A percentile compares a stretch with the other conserved stretches of the same genome.
Evolutionary conservation across 2,113 vertebrate genomes (phyloP).

Genomic region (Halcyon malimbica): DNA sequence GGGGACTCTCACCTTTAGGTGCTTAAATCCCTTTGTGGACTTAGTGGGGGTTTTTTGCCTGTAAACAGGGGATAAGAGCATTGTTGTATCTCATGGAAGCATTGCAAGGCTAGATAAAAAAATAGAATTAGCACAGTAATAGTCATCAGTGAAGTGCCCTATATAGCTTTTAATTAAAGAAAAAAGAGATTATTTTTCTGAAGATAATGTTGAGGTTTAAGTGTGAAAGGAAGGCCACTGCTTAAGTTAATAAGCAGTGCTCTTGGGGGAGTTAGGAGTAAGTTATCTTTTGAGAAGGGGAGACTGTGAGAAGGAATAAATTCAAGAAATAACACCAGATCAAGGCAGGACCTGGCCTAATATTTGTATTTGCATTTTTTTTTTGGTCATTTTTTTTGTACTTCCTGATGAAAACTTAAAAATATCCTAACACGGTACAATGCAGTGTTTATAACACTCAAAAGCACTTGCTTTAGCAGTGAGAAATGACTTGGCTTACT

Average conservation of each 20-base stretch:
- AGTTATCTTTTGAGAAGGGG: not conserved
- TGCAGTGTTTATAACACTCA: constrained; percentile 4
- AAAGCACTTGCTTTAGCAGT: constrained; percentile 11
- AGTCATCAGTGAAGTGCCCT: not conserved
- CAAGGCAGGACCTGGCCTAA: not conserved
- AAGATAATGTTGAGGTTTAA: not conserved
- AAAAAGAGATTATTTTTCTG: not conserved
- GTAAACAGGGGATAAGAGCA: not conserved
- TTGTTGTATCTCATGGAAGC: not conserved
- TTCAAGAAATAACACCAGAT: not conserved
- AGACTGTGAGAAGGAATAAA: not conserved
- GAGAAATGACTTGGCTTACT: constrained; percentile 3
- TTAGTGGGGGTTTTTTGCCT: not conserved
- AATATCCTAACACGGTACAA: not conserved
- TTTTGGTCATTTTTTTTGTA: not conserved
- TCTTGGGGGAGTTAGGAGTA: not conserved
- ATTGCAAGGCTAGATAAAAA: not conserved
- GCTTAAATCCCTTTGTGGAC: not conserved
- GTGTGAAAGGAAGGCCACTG: not conserved
- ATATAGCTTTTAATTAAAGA: not conserved
- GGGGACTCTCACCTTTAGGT: not conserved
- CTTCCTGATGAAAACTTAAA: constrained; percentile 9
- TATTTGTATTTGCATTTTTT: not conserved
- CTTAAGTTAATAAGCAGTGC: not conserved
- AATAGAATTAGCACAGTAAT: not conserved